These are phyloP conservation scores for Argyresthia albistria DNA, from an alignment of 2,888 invertebrate genomes.

Conservation along the genomic window DNA sequence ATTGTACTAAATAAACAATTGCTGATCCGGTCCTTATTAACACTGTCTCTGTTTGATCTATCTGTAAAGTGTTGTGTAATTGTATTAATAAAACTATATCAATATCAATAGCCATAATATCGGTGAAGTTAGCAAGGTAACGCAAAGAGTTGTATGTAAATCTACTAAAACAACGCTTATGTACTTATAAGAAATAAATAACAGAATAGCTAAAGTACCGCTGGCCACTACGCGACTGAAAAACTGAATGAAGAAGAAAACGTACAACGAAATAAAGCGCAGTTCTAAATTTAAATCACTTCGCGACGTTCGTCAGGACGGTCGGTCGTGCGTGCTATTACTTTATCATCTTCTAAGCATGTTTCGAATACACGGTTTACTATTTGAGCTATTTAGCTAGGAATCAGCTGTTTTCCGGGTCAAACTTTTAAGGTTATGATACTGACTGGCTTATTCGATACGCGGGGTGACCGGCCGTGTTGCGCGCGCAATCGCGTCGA, in stretches of 20 bases:
- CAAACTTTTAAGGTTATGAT: conserved; percentile 56
- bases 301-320: conserved; percentile 46
- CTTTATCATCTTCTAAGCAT: too few relatives aligned
- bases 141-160: background rate
- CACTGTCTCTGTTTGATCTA: too few relatives aligned
- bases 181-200: conserved; percentile 10
- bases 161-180: background rate
- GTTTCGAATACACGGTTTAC: too few relatives aligned
- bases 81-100: too few relatives aligned
- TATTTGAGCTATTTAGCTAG: conserved; percentile 1
- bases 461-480: conserved; percentile 20
- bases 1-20: too few relatives aligned
- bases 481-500: conserved; percentile 51
- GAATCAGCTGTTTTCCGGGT: conserved; percentile 52
- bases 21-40: too few relatives aligned
- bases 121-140: background rate
- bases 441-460: conserved; percentile 60
- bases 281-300: conserved; percentile 62
- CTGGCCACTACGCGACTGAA: conserved; percentile 32
- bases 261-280: conserved; percentile 44
- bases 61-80: too few relatives aligned
- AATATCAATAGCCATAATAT: conserved; percentile 12
- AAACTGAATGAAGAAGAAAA: conserved; percentile 59
- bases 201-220: conserved; percentile 20
- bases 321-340: conserved; percentile 25